Evolutionary conservation across 2,797 vertebrate species (phyloP).

Genomic region (Tokudaia tokunoshimensis): DNA sequence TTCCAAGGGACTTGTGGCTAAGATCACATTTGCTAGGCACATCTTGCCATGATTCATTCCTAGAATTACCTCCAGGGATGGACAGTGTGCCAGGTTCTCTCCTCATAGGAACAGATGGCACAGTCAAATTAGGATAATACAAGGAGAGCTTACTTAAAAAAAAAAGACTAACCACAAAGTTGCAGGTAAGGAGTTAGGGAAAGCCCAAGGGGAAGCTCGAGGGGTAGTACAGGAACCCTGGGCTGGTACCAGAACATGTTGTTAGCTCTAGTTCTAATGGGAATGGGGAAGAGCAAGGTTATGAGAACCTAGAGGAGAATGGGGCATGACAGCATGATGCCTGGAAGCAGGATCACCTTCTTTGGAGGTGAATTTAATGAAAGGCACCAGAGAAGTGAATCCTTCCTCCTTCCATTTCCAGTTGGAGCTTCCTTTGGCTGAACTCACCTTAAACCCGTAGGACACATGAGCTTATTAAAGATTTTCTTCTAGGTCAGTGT

Average conservation of each 20-base stretch:
- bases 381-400: not conserved
- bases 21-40: conserved; percentile 1
- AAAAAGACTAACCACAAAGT: not conserved
- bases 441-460: not conserved
- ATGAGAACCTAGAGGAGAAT: not conserved
- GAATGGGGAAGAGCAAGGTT: not conserved
- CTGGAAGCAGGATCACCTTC: not conserved
- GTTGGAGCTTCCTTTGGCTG: not conserved
- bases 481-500: not conserved
- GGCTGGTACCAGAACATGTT: not conserved
- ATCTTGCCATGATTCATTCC: not conserved
- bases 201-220: not conserved
- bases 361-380: not conserved
- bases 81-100: not conserved
- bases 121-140: conserved; percentile 1
- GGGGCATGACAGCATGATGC: fast-evolving
- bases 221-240: not conserved
- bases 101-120: conserved; percentile 1
- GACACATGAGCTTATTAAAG: not conserved
- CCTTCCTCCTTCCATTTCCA: not conserved
- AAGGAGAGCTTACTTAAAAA: not conserved
- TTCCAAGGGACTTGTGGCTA: not conserved
- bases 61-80: conserved; percentile 24
- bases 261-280: not conserved
- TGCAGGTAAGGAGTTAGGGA: not conserved